Evolutionary conservation across 1,140 invertebrate species (phyloP).

Genomic region (Heterodera schachtii): DNA sequence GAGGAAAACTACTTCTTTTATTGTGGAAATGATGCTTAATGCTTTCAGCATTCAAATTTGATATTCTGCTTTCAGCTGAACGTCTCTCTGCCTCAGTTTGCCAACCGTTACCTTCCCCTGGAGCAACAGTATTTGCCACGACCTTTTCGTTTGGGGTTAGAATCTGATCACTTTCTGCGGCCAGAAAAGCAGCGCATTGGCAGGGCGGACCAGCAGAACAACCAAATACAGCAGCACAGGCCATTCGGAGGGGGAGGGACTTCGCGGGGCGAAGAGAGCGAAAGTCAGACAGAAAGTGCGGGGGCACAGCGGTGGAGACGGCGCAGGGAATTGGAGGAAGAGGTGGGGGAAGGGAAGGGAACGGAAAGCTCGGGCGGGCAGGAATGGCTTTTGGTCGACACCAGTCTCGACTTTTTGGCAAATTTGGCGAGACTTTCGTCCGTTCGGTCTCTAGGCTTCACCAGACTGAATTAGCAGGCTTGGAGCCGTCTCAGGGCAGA

Average conservation of each 20-base stretch:
- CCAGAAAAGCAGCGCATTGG: constrained; percentile 35
- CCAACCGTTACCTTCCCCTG: constrained; percentile 57
- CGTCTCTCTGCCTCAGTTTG: constrained; percentile 62
- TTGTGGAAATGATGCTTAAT: not conserved
- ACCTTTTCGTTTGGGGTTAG: constrained; percentile 58
- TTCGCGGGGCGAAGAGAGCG: not conserved
- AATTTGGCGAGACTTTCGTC: not conserved
- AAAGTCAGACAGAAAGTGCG: not conserved
- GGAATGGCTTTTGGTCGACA: no score
- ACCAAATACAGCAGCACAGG: not conserved
- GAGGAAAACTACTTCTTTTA: no score
- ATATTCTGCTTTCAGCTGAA: constrained; percentile 27
- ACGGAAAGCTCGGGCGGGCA: not conserved
- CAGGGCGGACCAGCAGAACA: constrained; percentile 5
- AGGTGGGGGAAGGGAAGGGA: not conserved
- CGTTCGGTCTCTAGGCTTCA: not conserved
- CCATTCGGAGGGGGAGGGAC: constrained; percentile 17
- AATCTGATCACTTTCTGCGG: constrained; percentile 53
- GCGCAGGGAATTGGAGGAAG: constrained; percentile 16
- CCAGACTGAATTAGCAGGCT: constrained; percentile 8
- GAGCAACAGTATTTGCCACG: constrained; percentile 59
- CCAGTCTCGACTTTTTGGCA: not conserved
- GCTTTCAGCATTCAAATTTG: constrained; percentile 11
- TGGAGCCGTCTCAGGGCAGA: constrained; percentile 18
- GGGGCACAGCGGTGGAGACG: constrained; percentile 25